Evolutionary conservation across 2,113 vertebrate genomes (phyloP), one percentile per base, ranked within the genome.

Genomic region (Microtus richardsoni): DNA sequence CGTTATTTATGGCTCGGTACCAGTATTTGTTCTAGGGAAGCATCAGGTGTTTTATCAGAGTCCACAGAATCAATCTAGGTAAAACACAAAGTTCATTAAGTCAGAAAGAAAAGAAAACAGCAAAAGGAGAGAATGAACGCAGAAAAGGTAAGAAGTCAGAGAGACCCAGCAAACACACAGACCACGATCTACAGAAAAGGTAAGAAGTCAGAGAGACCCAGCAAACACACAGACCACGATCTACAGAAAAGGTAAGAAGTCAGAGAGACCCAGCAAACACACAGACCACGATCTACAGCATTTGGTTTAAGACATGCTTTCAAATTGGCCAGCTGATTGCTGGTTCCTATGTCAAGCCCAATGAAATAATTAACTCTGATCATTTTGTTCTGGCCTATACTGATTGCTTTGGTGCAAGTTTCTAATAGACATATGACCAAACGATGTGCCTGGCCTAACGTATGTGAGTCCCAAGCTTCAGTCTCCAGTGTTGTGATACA

Each of bases 1-100:
- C 91, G 95, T 82, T 88, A 73, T 88, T 91, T 95, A 85, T 71
- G 87, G 54, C 86, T 80, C 83, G 24, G 87, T 91, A 75, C 74
- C 64, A 89, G 33, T 93, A 91, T 94, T 93, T 74, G 36, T 93
- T 68, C 74, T 22, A 93, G 49, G 91, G 91, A 97, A 95, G 71
- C 68, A 77, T 93, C 77, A 39, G 44, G 84, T 96, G 44, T 91
- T 95, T 78, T 77, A 52, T 89, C 41, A 91, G 89, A 77, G 94
- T 71, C 77, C 58, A 75, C 68, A 94, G 71, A 58, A 7, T 85
- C 60, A 33, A 16, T 30, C 12, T 79, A 94, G 80, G 89, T 93
- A 77, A 93, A 85, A 94, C 26, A 70, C 41, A 82, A 66, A 97
- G 60, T 91, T 39, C 75, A 89, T 47, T 33, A 94, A 87, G 26